Base-by-base conservation (phyloP, 2,113 vertebrate genomes). In the Noturus placidus region DNA sequence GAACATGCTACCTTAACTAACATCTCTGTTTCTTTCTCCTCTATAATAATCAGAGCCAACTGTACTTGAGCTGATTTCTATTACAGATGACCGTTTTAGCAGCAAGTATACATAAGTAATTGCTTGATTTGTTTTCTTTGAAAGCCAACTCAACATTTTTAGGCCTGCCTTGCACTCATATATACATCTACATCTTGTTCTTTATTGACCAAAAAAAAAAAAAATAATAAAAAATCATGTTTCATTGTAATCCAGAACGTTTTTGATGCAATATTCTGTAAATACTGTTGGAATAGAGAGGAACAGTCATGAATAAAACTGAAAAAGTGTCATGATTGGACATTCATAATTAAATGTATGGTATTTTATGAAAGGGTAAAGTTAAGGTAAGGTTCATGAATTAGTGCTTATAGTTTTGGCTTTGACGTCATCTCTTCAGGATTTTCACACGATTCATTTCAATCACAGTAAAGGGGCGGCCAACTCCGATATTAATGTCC, bases 1-100 rank as follows among this genome's bases (percentile, higher is more conserved):
- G 78, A 82, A 84, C 87, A 70, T 35, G 33, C 30, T 35, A 70
- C 77, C 77, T 82, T 84, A 85, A 84, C 82, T 82, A 81, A 67
- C 67, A 4, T 86, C 65, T 74, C 19, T 20, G 22, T 30, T 35
- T 82, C 35, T 87, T 10, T 86, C 76, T 54, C 76, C 50, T 83
- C 38, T 76, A 82, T 20, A 82, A 87, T 54, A 61, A 74, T 35
- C 82, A 30, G 67, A 57, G 77, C 85, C 86, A 82, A 89, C 54
- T 11, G 33, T 0, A 72, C 20, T 38, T 35, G 80, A 38, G 82
- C 76, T 85, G 79, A 89, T 89, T 87, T 74, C 38, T 63, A 87
- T 84, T 79, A 79, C 79, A 77, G 61, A 80, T 84, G 72, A 61
- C 81, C 33, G 52, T 79, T 80, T 80, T 80, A 80, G 83, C 7